Percentiles rank a stretch among this genome's conserved stretches.
These are phyloP conservation scores for Agelaius phoeniceus DNA, from an alignment of 2,113 vertebrate species.

Conservation along the genomic window DNA sequence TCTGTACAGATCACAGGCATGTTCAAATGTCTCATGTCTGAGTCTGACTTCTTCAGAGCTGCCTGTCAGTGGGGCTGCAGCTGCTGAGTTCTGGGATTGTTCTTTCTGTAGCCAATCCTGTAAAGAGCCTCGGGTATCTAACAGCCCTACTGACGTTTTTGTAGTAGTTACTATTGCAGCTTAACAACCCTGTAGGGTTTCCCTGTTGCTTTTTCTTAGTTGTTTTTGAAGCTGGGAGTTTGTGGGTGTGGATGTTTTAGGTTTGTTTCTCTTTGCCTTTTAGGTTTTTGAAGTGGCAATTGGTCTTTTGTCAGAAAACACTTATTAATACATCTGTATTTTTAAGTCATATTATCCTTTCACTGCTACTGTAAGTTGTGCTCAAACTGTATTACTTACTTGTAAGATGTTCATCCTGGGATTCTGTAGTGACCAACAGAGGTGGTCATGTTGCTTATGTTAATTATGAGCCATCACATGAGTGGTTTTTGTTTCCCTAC, in stretches of 20 bases:
- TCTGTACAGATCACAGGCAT: not conserved
- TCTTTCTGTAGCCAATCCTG: not conserved
- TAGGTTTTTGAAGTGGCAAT: not conserved
- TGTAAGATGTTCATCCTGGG: not conserved
- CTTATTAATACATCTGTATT: not conserved
- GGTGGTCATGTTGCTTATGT: not conserved
- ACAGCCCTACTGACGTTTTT: not conserved
- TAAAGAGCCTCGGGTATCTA: not conserved
- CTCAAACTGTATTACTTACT: not conserved
- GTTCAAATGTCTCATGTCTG: fast-evolving
- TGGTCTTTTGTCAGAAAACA: not conserved
- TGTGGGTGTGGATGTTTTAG: not conserved
- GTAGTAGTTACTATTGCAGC: not conserved
- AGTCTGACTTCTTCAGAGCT: not conserved
- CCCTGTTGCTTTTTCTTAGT: not conserved
- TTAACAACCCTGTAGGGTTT: not conserved
- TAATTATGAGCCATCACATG: not conserved
- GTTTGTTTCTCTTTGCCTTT: not conserved
- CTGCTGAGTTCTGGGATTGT: not conserved
- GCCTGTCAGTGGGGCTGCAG: not conserved
- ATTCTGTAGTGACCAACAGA: not conserved
- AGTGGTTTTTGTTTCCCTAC: not conserved
- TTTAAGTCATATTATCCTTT: not conserved
- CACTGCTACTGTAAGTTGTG: not conserved
- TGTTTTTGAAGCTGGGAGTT: not conserved